These are phyloP conservation scores for Toxotes lorentzi DNA, from an alignment of 2,797 vertebrate genomes.

Conservation along the genomic window DNA sequence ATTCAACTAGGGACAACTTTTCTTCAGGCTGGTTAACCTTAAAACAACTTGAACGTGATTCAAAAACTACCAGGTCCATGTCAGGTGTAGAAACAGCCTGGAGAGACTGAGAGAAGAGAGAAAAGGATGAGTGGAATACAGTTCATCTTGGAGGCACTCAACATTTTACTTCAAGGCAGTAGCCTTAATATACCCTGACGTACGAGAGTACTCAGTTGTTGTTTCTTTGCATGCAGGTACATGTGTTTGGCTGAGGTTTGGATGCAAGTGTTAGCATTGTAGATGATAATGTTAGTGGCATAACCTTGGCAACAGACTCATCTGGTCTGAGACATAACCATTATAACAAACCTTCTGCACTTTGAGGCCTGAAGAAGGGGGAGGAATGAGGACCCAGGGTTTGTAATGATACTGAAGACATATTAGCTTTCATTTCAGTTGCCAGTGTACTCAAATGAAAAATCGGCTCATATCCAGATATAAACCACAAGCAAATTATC, in stretches of 20 bases:
- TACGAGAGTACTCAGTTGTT: conserved; percentile 15
- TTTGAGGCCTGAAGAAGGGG: conserved; percentile 18
- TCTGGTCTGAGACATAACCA: conserved; percentile 56
- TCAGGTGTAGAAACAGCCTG: conserved; percentile 16
- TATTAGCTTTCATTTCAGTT: conserved; percentile 6
- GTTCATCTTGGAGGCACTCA: conserved; percentile 48
- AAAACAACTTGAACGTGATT: conserved; percentile 24
- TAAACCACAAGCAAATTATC: conserved; percentile 10
- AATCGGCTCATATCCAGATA: not conserved
- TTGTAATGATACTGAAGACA: conserved; percentile 1
- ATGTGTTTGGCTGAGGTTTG: conserved; percentile 43
- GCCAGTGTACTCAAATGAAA: not conserved
- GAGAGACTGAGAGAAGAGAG: not conserved
- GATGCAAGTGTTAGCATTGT: conserved; percentile 15
- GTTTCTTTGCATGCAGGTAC: conserved; percentile 28
- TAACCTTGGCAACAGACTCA: conserved; percentile 56
- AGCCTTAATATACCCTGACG: conserved; percentile 33
- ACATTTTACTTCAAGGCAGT: conserved; percentile 30
- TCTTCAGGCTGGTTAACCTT: conserved; percentile 13
- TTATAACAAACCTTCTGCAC: conserved; percentile 14
- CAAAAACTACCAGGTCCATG: not conserved
- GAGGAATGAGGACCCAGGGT: conserved; percentile 1
- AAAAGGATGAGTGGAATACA: conserved; percentile 42
- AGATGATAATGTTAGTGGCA: conserved; percentile 53
- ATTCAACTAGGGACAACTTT: conserved; percentile 13